Conservation (phyloP, 2,888 invertebrate species). For the Lydus trimaculatus region DNA sequence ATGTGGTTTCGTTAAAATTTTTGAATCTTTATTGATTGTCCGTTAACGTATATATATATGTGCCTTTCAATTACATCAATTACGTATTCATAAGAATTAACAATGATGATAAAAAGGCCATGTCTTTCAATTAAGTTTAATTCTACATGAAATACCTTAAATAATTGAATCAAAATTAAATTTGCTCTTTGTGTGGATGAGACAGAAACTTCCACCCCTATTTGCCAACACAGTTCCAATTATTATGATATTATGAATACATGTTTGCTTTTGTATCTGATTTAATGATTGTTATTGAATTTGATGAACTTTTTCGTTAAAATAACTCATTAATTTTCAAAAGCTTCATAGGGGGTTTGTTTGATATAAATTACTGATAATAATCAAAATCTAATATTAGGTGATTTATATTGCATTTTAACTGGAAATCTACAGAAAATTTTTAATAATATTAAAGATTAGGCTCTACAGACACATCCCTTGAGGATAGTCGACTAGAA, state of each 20-base stretch:
- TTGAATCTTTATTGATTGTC: too few species aligned
- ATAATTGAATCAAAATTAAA: background rate
- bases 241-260: background rate
- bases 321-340: background rate
- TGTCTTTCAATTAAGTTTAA: background rate
- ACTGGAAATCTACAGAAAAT: background rate
- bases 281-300: background rate
- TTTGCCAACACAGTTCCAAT: background rate
- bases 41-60: too few species aligned
- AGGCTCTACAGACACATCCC: background rate
- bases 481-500: background rate
- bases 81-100: too few species aligned
- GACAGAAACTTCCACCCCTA: background rate
- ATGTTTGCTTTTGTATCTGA: background rate
- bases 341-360: background rate
- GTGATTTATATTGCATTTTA: background rate
- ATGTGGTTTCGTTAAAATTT: too few species aligned
- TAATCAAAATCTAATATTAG: background rate
- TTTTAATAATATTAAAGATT: background rate
- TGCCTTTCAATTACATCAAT: too few species aligned
- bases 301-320: background rate
- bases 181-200: background rate
- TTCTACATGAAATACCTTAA: background rate
- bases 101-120: background rate
- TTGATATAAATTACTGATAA: background rate